These are phyloP conservation scores for Cerceris rybyensis DNA, from an alignment of 2,888 invertebrate genomes.

Conservation along the genomic window DNA sequence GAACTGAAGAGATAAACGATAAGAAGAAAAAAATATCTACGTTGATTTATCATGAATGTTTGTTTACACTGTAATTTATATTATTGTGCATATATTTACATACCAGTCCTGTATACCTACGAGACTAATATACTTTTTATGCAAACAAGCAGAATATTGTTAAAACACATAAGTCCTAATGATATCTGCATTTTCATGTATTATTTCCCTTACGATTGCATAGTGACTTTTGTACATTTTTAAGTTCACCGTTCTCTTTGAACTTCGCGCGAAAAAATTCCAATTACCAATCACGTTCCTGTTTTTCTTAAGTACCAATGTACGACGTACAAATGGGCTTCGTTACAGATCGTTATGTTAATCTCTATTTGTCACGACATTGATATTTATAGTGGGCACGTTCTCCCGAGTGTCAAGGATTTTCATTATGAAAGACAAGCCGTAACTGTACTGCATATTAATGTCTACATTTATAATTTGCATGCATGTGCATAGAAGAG, in stretches of 20 bases:
- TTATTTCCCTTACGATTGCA: background rate
- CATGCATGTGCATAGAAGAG: background rate
- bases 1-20: conserved; percentile 18
- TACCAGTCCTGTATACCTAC: conserved; percentile 15
- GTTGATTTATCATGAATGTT: conserved; percentile 32
- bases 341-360: background rate
- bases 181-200: background rate
- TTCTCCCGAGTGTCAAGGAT: background rate
- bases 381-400: background rate
- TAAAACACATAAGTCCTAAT: background rate
- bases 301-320: background rate
- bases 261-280: background rate
- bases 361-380: background rate
- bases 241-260: background rate
- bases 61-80: conserved; percentile 28
- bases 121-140: conserved; percentile 5
- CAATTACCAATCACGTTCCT: background rate
- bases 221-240: background rate
- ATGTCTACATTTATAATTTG: background rate
- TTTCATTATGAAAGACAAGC: background rate
- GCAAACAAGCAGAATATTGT: background rate
- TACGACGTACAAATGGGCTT: background rate
- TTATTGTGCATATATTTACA: conserved; percentile 13
- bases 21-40: conserved; percentile 9
- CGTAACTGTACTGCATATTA: conserved; percentile 3